Base-by-base conservation (phyloP, 92 coral and sea anemone species). In the Phymanthus crucifer region DNA sequence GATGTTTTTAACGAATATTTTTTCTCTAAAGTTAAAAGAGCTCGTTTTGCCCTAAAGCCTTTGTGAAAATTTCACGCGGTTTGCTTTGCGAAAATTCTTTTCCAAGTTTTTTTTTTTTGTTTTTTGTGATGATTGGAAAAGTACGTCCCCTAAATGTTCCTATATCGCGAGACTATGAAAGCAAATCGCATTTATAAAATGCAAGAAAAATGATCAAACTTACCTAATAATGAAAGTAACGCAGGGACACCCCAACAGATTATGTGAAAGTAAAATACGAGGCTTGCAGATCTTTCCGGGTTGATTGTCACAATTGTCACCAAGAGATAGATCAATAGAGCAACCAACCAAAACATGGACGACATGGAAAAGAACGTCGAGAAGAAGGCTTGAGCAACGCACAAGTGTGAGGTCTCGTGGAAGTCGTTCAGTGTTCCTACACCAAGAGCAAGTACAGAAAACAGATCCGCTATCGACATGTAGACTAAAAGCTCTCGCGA, bases 391-490 rank as follows among this genome's bases (percentile, higher is more conserved):
- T 85, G 89, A 6, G 75, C 40, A 21, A 66, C 7, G 36, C 89
- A 85, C 18, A 70, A 10, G 13, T 66, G 1, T 68, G 40, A 36
- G 46, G 57, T 80, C 1, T 64, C 1, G 6, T 68, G 45, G 58
- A 73, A 85, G 48, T 74, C 57, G 29, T 18, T 50, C 12, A 79
- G 43, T 29, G 72, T 71, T 54, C 80, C 80, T 14, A 27, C 24
- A 3, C 80, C 80, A 2, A 76, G 32, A 0, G 80, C 58, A 0
- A 74, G 52, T 0, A 71, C 71, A 24, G 89, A 68, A 45, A 72
- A 74, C 69, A 85, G 71, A 37, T 85, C 89, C n/a, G 85, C 84
- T 40, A 85, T 34, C 12, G 89, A 79, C 21, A 85, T 85, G 65
- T 73, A 85, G 54, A 85, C 89, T 11, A 85, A 74, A 24, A 85